Evolutionary conservation across 2,888 invertebrate genomes (phyloP).

Genomic region (Helicoverpa assulta): DNA sequence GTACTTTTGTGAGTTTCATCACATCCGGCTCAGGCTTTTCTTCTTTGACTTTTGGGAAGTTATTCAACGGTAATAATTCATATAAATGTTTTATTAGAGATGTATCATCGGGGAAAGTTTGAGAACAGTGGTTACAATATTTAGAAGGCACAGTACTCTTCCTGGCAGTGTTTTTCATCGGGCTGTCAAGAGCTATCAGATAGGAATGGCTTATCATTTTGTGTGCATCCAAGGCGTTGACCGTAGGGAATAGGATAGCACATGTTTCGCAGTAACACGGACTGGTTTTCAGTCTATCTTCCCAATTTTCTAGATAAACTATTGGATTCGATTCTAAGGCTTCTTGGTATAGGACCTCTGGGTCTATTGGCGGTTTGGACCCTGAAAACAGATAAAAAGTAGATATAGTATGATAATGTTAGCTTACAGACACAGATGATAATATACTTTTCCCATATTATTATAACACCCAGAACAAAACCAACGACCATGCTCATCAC

Average conservation of each 20-base stretch:
- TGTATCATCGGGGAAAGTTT: constrained; percentile 66
- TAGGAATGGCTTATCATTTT: constrained; percentile 75
- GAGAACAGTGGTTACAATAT: constrained; percentile 73
- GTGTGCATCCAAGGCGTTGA: constrained; percentile 73
- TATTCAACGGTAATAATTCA: constrained; percentile 65
- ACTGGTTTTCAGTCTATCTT: constrained; percentile 54
- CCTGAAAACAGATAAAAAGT: constrained; percentile 26
- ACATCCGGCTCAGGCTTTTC: background rate
- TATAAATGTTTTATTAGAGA: constrained; percentile 73
- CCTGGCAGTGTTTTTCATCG: constrained; percentile 49
- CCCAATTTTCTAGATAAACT: constrained; percentile 72
- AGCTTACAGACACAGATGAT: too few species aligned
- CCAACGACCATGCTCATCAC: too few species aligned
- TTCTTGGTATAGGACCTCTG: constrained; percentile 45
- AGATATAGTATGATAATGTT: too few species aligned
- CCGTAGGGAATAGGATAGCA: constrained; percentile 72
- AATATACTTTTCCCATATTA: too few species aligned
- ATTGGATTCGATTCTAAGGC: constrained; percentile 43
- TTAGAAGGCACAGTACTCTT: constrained; percentile 50
- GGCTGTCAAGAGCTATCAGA: constrained; percentile 62
- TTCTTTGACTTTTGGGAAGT: constrained; percentile 23
- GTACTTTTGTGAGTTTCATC: background rate
- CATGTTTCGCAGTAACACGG: constrained; percentile 70
- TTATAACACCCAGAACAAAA: too few species aligned
- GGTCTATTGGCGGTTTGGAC: constrained; percentile 40